These are phyloP conservation scores for Lanius ludovicianus DNA, from an alignment of 2,113 vertebrate genomes.

Conservation along the genomic window DNA sequence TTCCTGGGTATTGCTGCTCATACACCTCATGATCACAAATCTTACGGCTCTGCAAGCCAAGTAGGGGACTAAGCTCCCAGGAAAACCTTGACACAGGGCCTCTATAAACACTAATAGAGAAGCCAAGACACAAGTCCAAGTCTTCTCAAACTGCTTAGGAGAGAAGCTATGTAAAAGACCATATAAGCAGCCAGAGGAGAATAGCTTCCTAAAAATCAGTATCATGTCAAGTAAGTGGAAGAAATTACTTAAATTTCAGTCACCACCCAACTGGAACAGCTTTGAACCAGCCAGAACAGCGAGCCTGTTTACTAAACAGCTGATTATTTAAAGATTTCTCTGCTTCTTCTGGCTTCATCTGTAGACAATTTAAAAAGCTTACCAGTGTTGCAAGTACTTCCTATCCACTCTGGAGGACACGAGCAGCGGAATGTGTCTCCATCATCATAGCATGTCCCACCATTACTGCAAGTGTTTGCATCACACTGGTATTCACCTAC, in stretches of 20 bases:
- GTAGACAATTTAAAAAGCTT: neutral
- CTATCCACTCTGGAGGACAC: conserved; percentile 87
- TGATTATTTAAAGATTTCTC: neutral
- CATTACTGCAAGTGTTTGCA: conserved; percentile 88
- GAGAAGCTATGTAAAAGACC: neutral
- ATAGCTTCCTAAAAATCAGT: neutral
- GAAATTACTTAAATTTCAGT: neutral
- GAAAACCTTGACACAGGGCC: neutral
- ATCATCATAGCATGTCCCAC: conserved; percentile 89
- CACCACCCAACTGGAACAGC: neutral
- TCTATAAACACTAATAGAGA: neutral
- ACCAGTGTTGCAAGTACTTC: conserved; percentile 91
- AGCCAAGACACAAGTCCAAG: neutral
- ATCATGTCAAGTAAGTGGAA: neutral
- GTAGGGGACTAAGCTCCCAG: neutral
- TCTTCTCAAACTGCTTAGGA: neutral
- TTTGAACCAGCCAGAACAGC: neutral
- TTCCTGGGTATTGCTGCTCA: neutral
- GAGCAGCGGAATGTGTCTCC: conserved; percentile 89
- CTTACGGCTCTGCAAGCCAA: neutral
- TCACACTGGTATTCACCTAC: conserved; percentile 94
- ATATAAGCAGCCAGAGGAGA: neutral
- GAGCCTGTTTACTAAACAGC: neutral
- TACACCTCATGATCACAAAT: neutral
- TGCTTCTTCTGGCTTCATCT: neutral